Evolutionary conservation across 2,888 invertebrate species (phyloP).

Genomic region (Acanthopleura granulata): DNA sequence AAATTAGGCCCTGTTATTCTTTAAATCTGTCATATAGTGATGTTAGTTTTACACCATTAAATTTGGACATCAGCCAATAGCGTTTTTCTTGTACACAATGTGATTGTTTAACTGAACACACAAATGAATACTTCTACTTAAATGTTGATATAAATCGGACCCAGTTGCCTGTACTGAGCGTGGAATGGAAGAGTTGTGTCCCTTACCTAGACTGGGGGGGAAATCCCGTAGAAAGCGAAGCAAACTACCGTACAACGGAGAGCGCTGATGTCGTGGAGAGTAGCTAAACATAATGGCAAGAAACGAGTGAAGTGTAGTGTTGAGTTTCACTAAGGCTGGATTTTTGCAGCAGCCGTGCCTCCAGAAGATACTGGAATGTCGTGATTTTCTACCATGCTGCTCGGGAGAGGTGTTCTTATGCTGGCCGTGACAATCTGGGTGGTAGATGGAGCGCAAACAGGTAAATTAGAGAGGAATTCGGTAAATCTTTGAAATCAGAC

Average conservation of each 20-base stretch:
- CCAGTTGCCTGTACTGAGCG: too few species aligned
- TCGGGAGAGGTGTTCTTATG: background rate
- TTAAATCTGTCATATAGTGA: too few species aligned
- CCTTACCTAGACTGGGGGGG: too few species aligned
- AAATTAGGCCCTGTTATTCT: too few species aligned
- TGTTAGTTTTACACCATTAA: too few species aligned
- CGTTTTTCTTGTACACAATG: too few species aligned
- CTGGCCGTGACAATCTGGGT: background rate
- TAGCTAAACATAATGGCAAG: background rate
- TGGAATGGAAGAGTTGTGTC: too few species aligned
- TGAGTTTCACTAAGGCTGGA: background rate
- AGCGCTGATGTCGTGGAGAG: background rate
- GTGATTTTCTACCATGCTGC: slow-evolving; percentile 1
- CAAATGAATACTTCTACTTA: too few species aligned
- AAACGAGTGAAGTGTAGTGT: background rate
- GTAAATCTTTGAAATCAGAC: too few species aligned
- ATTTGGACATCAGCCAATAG: too few species aligned
- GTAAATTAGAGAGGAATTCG: background rate
- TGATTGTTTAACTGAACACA: too few species aligned
- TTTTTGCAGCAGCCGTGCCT: background rate
- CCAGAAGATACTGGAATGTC: background rate
- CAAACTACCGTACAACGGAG: background rate
- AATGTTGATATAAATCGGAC: too few species aligned
- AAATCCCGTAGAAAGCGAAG: background rate
- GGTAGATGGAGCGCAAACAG: background rate